Evolutionary conservation across 2,888 invertebrate species (phyloP), one percentile per base, ranked within the genome.

Genomic region (Lepidochrysops patricia): DNA sequence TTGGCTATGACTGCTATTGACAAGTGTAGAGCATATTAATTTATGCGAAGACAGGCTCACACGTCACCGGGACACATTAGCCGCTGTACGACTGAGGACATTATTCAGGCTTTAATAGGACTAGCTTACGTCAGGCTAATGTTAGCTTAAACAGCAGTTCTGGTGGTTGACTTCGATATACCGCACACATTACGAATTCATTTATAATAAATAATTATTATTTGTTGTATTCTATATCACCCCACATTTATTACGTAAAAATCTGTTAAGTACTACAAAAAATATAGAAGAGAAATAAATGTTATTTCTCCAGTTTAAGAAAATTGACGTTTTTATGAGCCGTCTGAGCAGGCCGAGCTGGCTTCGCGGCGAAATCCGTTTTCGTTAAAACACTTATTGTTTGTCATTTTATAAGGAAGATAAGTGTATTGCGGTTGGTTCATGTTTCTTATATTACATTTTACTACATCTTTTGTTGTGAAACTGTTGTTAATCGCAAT

Each of bases 31-130:
- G 52, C 26, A 7, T 15, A 52, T 27, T 52, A 52, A 52, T 52
- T 52, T 52, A 52, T 52, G 52, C 52, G 29, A 26, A 27, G 52
- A 52, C 52, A 52, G 52, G 52, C 29, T 27, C 15, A 27, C 27
- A 15, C 52, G 27, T 52, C 52, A 26, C 52, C 15, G 3, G 27
- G 7, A 13, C 26, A 15, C 15, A 52, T 52, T 43, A 43, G 43
- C 43, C 19, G 19, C 43, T 43, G 43, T 43, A 43, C 43, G 43
- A 23, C 43, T 43, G 43, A 43, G 19, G 19, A 43, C 19, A 43
- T 43, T 43, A 43, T 43, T 43, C 43, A 19, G 19, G 19, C 19
- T 7, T 9, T 43, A 43, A 19, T 43, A 43, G 43, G 43, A 1
- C 43, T 23, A 43, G 43, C 43, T 43, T 19, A 19, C 43, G 43